Base-by-base conservation (phyloP, 2,888 invertebrate genomes). In the Apamea epomidion region DNA sequence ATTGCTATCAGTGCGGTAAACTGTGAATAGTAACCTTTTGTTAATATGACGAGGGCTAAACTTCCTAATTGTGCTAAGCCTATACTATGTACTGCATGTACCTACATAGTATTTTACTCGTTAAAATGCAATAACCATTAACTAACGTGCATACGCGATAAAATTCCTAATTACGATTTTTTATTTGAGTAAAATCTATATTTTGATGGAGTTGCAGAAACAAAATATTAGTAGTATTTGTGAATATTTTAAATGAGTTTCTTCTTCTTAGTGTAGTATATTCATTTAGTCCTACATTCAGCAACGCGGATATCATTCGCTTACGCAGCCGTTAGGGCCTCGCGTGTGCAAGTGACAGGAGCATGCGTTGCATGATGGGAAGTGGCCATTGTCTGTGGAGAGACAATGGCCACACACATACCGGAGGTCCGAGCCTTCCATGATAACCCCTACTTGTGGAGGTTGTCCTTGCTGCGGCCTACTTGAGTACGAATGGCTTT, bases 91-190 rank as follows among this genome's bases (percentile, higher is more conserved):
- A 16, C 37, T 21, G 18, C 42, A n/a, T 45, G 42, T 32, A 37
- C 8, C 29, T 42, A 64, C 16, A 48, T 6, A 32, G 21, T 62
- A 58, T 58, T 73, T 60, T 21, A 48, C 67, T 78, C 32, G 78
- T 67, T 72, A 77, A 58, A 74, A 29, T 32, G 73, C 68, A 67
- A 83, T 62, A 70, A 65, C 65, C 68, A 74, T 73, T 74, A 67
- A 32, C 18, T 62, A 32, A 60, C 42, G n/a, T 37, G 32, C 68
- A 58, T 71, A 37, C 14, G 54, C 74, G 51, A 84, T 83, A 84
- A 84, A 74, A 82, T 73, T 64, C 18, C 29, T 72, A 75, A 65
- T 74, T 65, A 14, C 21, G 6, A 32, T 72, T 72, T 32, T 51
- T 54, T 54, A 21, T 79, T n/a, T n/a, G 4, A 12, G 45, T 58